phyloP scores from a whole-genome alignment of 2,888 invertebrate genomes.

The Ormyrus thymus region DNA sequence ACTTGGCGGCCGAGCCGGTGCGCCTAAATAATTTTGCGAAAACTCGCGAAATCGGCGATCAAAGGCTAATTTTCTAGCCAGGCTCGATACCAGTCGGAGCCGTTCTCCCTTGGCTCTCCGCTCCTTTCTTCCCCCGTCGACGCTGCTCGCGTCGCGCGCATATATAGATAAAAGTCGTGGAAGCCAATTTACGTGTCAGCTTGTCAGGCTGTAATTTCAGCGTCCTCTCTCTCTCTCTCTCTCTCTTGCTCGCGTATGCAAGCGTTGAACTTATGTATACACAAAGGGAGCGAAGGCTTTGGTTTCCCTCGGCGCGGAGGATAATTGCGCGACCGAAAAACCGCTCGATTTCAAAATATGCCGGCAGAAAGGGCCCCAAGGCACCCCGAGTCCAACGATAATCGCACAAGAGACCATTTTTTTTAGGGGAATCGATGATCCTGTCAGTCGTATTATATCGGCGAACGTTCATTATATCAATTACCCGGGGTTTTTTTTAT shows the following conservation, averaged over 20 bases:
- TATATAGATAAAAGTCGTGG: slow-evolving; percentile 52
- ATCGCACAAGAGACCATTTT: slow-evolving; percentile 41
- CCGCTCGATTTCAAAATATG: slow-evolving; percentile 69
- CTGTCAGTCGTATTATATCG: slow-evolving; percentile 45
- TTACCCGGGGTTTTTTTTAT: slow-evolving; percentile 15
- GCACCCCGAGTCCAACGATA: slow-evolving; percentile 26
- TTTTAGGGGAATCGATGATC: slow-evolving; percentile 47
- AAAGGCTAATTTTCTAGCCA: slow-evolving; percentile 12
- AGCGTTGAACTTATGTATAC: slow-evolving; percentile 1
- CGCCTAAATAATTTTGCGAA: too few relatives aligned
- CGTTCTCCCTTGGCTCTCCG: slow-evolving; percentile 5
- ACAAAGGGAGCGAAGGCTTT: slow-evolving; percentile 60
- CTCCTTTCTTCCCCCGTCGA: slow-evolving; percentile 15
- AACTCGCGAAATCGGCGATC: slow-evolving; percentile 24
- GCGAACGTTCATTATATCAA: slow-evolving; percentile 49
- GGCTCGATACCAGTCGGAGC: neutral
- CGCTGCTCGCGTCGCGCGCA: slow-evolving; percentile 2
- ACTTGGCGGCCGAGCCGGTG: too few relatives aligned
- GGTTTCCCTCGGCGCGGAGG: slow-evolving; percentile 59
- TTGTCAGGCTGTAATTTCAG: slow-evolving; percentile 72
- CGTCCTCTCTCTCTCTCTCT: slow-evolving; percentile 55
- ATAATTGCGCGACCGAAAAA: slow-evolving; percentile 66
- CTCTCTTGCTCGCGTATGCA: neutral
- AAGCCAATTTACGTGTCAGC: slow-evolving; percentile 70
- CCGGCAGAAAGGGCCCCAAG: slow-evolving; percentile 34